These are phyloP conservation scores for Boulengeromyrus knoepffleri DNA, from an alignment of 2,113 vertebrate species.

Conservation along the genomic window DNA sequence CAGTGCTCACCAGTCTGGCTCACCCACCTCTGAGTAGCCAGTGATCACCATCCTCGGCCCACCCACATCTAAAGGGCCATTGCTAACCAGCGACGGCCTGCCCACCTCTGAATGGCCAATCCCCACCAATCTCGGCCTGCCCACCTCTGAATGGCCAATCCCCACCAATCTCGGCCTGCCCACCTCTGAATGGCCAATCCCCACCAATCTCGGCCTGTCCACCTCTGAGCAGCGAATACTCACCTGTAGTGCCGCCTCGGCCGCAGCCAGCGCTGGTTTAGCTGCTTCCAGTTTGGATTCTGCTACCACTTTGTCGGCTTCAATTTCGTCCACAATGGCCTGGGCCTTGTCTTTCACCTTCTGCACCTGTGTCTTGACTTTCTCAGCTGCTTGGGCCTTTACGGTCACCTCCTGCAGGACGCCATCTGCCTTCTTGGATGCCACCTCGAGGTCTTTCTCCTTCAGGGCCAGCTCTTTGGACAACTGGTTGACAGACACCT, in stretches of 20 bases:
- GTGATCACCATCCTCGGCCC: too few species aligned
- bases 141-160: background rate
- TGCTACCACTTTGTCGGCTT: slow-evolving; percentile 81
- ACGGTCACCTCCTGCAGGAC: slow-evolving; percentile 80
- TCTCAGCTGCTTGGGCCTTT: slow-evolving; percentile 88
- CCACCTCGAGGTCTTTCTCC: slow-evolving; percentile 73
- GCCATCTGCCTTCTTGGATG: slow-evolving; percentile 72
- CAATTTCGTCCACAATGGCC: slow-evolving; percentile 85
- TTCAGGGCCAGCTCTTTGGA: slow-evolving; percentile 66
- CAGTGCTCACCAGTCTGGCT: background rate
- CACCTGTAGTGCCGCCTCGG: slow-evolving; percentile 83
- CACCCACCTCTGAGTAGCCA: background rate
- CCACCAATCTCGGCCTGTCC: background rate
- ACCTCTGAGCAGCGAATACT: background rate
- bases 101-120: background rate
- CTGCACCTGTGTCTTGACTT: slow-evolving; percentile 85
- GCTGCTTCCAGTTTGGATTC: slow-evolving; percentile 85
- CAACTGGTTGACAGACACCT: slow-evolving; percentile 68
- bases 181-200: background rate
- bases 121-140: background rate
- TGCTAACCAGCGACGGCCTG: background rate
- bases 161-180: background rate
- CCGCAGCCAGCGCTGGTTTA: slow-evolving; percentile 80
- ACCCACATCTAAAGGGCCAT: too few species aligned
- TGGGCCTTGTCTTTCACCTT: slow-evolving; percentile 96